These are phyloP conservation scores for Oreortyx pictus DNA, from an alignment of 2,797 vertebrate species.

Conservation along the genomic window DNA sequence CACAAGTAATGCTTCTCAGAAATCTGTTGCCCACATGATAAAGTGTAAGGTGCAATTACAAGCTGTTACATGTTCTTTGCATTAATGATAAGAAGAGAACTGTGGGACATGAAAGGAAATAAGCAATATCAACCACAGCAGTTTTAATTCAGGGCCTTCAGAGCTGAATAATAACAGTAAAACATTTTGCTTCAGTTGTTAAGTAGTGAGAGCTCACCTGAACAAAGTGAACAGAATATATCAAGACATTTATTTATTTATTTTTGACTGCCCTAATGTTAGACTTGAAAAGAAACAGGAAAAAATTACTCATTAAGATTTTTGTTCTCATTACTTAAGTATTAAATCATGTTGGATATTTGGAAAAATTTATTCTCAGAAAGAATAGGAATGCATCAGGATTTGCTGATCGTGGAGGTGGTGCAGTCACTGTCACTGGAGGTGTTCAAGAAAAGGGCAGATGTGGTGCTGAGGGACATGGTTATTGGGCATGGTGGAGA, in stretches of 20 bases:
- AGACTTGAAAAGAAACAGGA: background rate
- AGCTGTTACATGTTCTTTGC: background rate
- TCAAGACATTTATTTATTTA: background rate
- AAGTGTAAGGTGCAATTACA: background rate
- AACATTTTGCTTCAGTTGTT: background rate
- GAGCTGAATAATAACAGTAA: background rate
- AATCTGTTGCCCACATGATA: accelerated
- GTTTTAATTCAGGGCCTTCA: background rate
- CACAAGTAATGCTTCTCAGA: accelerated
- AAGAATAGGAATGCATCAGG: too few species aligned
- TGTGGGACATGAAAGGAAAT: background rate
- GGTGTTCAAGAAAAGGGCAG: too few species aligned
- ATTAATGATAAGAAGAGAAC: background rate
- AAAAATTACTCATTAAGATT: background rate
- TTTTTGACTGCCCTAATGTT: background rate
- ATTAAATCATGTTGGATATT: too few species aligned
- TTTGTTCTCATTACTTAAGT: background rate
- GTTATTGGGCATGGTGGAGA: too few species aligned
- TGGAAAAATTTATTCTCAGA: too few species aligned
- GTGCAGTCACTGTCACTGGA: too few species aligned
- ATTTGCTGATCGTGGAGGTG: too few species aligned
- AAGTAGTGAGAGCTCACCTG: background rate
- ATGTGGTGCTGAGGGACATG: too few species aligned
- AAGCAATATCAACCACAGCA: background rate
- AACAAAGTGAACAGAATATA: background rate